Conservation (phyloP, 2,113 vertebrate species). For the Gorsachius goisagi region DNA sequence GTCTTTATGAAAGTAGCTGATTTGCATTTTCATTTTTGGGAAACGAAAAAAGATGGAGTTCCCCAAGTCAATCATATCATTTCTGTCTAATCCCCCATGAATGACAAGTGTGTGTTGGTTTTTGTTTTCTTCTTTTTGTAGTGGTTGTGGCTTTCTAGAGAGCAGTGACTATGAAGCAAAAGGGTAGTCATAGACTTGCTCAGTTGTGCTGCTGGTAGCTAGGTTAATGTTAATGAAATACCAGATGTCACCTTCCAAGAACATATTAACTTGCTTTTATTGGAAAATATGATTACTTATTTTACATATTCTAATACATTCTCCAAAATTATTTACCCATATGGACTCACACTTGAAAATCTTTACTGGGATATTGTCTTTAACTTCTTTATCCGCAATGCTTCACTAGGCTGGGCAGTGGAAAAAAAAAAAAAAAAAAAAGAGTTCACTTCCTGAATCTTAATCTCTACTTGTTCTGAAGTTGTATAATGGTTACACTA, state of each 20-base stretch:
- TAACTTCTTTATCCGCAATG: background rate
- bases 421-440: background rate
- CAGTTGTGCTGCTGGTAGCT: background rate
- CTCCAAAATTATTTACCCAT: background rate
- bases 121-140: background rate
- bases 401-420: background rate
- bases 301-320: background rate
- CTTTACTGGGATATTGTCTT: background rate
- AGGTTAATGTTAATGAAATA: background rate
- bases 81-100: rapidly evolving
- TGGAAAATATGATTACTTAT: background rate
- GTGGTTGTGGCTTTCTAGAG: background rate
- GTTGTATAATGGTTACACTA: background rate
- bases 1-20: background rate
- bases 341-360: background rate
- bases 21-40: background rate
- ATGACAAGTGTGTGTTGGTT: background rate
- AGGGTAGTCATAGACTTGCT: background rate
- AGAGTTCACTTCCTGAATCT: background rate
- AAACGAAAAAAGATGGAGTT: background rate
- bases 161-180: background rate
- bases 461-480: background rate
- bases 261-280: background rate
- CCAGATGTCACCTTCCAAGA: background rate
- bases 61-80: background rate